Conservation (phyloP, 35 echinoderm and acorn worm genomes). For the Holothuria glaberrima region DNA sequence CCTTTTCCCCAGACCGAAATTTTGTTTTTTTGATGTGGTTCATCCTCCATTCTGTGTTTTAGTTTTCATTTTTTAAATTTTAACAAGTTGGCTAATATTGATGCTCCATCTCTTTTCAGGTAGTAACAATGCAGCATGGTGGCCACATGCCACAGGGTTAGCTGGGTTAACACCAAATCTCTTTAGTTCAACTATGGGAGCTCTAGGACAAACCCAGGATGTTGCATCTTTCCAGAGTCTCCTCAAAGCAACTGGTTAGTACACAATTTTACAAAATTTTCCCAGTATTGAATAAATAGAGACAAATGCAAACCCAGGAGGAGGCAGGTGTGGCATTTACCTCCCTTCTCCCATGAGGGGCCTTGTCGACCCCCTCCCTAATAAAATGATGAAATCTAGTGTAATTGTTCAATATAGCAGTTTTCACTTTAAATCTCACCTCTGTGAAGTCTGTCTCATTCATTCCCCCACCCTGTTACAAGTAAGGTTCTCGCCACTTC, state of each 20-base stretch:
- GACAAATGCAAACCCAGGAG: too few species aligned
- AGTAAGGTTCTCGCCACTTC: too few species aligned
- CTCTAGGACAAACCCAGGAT: conserved; percentile 48
- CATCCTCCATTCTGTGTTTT: neutral
- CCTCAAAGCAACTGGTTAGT: conserved; percentile 40
- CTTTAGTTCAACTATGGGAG: conserved; percentile 38
- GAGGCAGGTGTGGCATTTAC: too few species aligned
- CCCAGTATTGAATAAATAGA: too few species aligned
- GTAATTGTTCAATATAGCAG: too few species aligned
- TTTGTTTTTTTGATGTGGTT: neutral
- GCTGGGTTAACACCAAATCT: conserved; percentile 47
- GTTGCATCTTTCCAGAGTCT: conserved; percentile 55
- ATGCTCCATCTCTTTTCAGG: conserved; percentile 27
- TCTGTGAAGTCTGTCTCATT: too few species aligned
- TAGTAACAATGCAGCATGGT: conserved; percentile 47
- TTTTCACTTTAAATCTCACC: too few species aligned
- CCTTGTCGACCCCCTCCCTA: too few species aligned
- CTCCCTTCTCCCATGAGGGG: too few species aligned
- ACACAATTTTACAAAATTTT: neutral
- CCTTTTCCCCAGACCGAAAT: neutral
- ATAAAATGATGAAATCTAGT: too few species aligned
- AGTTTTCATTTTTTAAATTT: neutral
- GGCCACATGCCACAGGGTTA: conserved; percentile 9
- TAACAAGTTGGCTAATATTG: neutral
- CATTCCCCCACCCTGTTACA: too few species aligned